Base-by-base conservation (phyloP, 2,113 vertebrate genomes). In the Phylloscopus trochilus region DNA sequence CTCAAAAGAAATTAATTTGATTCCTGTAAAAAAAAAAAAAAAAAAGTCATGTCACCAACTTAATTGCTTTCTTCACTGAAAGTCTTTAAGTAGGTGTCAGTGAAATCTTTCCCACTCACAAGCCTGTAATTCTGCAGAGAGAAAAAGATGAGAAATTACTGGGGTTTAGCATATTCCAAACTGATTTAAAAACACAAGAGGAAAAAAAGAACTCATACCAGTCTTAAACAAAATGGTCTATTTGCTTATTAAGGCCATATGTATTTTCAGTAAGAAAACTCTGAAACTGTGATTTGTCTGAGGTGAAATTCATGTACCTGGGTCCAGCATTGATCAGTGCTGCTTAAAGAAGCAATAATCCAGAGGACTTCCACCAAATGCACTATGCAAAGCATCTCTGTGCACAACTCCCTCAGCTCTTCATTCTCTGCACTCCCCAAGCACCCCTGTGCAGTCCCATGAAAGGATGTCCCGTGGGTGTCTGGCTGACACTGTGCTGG, bases 101-200 rank as follows among this genome's bases (percentile, higher is more conserved):
- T 83, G 63, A 94, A 94, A 94, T 79, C 74, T 80, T 88, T 94
- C 89, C 89, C 72, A 87, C 67, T 91, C 67, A 77, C 39, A 90
- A 91, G 17, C 35, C 56, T 90, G 28, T 83, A 91, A 88, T 77
- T 80, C 55, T 86, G 46, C 75, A 81, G 75, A 90, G 43, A 87
- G 52, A 68, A 78, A 73, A 67, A 64, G 53, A 33, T 62, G 69
- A 72, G 74, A 89, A 93, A 75, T 76, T 28, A 2, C 60, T 81
- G 74, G 3, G 4, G 7, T 76, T 87, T 95, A 83, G 24, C 30
- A 52, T 67, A n/a, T 59, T 90, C 60, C 23, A 86, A 77, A 70
- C n/a, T 70, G 27, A 76, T 69, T 91, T 91, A 37, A 44, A 76
- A 89, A 43, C 31, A 60, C 22, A 66, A 64, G 14, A 84, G 13